A percentile compares a stretch with the other conserved stretches of the same genome.
phyloP scores from a whole-genome alignment of 2,888 invertebrate genomes.

The Quadriops clusia region DNA sequence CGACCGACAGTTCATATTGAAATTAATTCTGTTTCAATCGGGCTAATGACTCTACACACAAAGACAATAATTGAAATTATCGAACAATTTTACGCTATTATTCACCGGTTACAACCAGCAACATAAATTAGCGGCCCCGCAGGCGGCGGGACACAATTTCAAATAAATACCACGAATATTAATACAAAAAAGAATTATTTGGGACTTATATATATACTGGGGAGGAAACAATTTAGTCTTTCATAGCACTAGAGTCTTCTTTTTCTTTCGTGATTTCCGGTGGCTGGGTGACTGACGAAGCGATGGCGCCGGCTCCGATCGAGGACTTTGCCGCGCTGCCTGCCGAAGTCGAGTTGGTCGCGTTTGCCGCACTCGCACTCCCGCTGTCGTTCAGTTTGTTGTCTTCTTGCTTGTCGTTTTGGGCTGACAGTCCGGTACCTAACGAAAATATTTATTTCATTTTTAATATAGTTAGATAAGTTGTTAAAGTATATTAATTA shows the following conservation, averaged over 20 bases:
- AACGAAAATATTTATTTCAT: constrained; percentile 12
- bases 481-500: no score
- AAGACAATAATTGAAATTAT: no score
- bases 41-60: no score
- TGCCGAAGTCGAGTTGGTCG: constrained; percentile 19
- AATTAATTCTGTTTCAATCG: no score
- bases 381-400: constrained; percentile 27
- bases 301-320: constrained; percentile 14
- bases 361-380: constrained; percentile 16
- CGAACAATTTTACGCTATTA: no score
- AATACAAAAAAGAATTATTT: constrained; percentile 16
- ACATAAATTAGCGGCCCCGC: no score
- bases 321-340: constrained; percentile 15
- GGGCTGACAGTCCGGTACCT: constrained; percentile 27
- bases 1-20: no score
- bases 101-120: no score
- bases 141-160: no score
- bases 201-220: constrained; percentile 18
- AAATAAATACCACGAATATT: no score
- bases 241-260: constrained; percentile 29
- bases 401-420: constrained; percentile 32
- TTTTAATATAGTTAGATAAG: background rate
- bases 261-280: constrained; percentile 28
- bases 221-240: constrained; percentile 24
- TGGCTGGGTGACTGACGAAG: constrained; percentile 14